Evolutionary conservation across 2,113 vertebrate genomes (phyloP), one percentile per base, ranked within the genome.

Genomic region (Psilopsiagon aymara): DNA sequence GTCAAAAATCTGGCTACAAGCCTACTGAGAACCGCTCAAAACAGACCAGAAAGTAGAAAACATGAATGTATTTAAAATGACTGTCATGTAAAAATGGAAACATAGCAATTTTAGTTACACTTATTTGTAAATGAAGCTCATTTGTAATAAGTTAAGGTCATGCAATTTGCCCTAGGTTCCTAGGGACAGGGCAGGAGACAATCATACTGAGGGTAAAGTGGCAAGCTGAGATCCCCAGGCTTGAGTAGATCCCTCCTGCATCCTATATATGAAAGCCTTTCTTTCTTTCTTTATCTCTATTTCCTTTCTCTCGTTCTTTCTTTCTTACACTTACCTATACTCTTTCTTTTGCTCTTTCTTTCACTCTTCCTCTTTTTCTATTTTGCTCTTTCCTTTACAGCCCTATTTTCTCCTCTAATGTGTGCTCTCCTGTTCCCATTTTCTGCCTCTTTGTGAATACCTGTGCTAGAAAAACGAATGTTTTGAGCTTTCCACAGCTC

Each of bases 241-340:
- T 37, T 41, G 2, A 24, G 9, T 11, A 31, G 10, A 9, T 73
- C 14, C 7, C 13, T 73, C 28, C 19, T 52, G 44, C 37, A 82
- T 3, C 13, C 76, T 41, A 49, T 52, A 47, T 62, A 13, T 82
- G 29, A 11, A 70, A 84, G 17, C 10, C 5, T 13, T 35, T 12
- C 4, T 17, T 47, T 1, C 16, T 17, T 35, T 4, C 13, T 3
- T 3, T 1, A 14, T 33, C 12, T 11, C 5, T 33, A 21, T 0
- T 17, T n/a, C 25, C 51, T 12, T 11, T 64, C 62, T 28, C 29
- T 64, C 39, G 11, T 37, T 62, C 35, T 10, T 37, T 41, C 25
- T 28, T 29, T 12, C 62, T 63, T 52, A 52, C 16, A 52, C 51
- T 52, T 52, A 28, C 16, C 27, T 52, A 28, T 17, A 28, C 51